These are phyloP conservation scores for Corynorhinus townsendii DNA, from an alignment of 2,113 vertebrate species.

Conservation along the genomic window DNA sequence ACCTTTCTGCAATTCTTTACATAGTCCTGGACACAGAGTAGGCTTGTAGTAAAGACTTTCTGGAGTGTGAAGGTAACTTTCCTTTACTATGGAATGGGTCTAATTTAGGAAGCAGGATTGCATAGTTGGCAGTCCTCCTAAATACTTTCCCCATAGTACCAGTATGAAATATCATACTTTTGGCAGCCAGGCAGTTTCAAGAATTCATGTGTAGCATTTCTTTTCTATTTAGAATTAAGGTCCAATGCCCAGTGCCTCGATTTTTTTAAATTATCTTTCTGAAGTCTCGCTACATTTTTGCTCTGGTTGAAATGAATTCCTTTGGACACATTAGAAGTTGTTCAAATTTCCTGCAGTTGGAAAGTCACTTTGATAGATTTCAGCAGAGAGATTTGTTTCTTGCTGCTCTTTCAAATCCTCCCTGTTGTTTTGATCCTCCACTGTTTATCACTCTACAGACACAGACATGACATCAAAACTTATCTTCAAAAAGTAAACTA, in stretches of 20 bases:
- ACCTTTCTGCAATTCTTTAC: neutral
- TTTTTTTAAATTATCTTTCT: conserved; percentile 50
- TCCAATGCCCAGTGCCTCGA: conserved; percentile 2
- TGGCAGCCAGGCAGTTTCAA: conserved; percentile 49
- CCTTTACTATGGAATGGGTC: conserved; percentile 35
- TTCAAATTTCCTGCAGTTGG: conserved; percentile 19
- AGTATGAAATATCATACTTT: conserved; percentile 58
- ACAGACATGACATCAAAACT: neutral
- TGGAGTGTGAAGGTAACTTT: conserved; percentile 7
- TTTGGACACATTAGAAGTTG: neutral
- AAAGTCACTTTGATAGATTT: neutral
- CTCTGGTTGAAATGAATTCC: conserved; percentile 44
- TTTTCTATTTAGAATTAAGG: conserved; percentile 55
- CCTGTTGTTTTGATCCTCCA: neutral
- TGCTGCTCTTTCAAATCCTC: neutral
- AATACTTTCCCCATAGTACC: conserved; percentile 40
- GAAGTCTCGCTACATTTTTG: conserved; percentile 40
- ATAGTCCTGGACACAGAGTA: neutral
- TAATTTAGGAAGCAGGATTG: conserved; percentile 56
- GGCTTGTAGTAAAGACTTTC: neutral
- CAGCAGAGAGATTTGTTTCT: conserved; percentile 11
- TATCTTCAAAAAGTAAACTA: conserved; percentile 22
- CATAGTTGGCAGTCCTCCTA: conserved; percentile 34
- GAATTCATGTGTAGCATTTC: conserved; percentile 49
- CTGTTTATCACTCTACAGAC: neutral